Evolutionary conservation across 2,797 vertebrate species (phyloP).

Genomic region (Amphiprion clarkii): DNA sequence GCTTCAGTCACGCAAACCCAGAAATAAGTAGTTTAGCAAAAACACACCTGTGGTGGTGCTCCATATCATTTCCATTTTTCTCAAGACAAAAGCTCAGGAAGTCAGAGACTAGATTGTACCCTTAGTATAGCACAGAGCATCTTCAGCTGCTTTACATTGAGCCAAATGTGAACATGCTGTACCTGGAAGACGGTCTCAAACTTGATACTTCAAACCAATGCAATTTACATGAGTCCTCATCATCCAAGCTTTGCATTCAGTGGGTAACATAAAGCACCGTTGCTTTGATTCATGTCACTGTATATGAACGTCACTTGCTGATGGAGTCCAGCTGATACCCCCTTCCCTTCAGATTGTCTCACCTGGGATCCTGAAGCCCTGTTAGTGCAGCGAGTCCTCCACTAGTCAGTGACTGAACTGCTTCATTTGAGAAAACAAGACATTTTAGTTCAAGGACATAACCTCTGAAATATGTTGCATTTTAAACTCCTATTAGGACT

Average conservation of each 20-base stretch:
- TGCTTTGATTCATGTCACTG: slow-evolving; percentile 10
- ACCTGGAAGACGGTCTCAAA: background rate
- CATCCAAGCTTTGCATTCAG: background rate
- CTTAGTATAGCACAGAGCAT: slow-evolving; percentile 5
- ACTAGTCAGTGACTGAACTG: slow-evolving; percentile 8
- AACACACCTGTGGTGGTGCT: slow-evolving; percentile 18
- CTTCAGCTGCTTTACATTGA: slow-evolving; percentile 30
- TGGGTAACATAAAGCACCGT: background rate
- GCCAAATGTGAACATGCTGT: background rate
- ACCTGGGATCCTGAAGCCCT: slow-evolving; percentile 31
- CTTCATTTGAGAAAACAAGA: background rate
- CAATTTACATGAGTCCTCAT: slow-evolving; percentile 13
- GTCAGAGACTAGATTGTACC: slow-evolving; percentile 21
- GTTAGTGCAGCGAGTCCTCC: slow-evolving; percentile 3
- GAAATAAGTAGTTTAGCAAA: background rate
- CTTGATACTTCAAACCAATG: slow-evolving; percentile 24
- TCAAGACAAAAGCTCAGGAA: slow-evolving; percentile 73
- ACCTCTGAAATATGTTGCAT: too few species aligned
- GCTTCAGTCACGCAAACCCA: background rate
- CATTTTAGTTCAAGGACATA: slow-evolving; percentile 5
- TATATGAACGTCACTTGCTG: slow-evolving; percentile 37
- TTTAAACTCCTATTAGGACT: background rate
- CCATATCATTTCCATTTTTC: slow-evolving; percentile 8
- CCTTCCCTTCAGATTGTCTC: slow-evolving; percentile 7
- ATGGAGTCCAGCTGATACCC: slow-evolving; percentile 22